Evolutionary conservation across 2,888 invertebrate species (phyloP).

Genomic region (Anorthoa munda): DNA sequence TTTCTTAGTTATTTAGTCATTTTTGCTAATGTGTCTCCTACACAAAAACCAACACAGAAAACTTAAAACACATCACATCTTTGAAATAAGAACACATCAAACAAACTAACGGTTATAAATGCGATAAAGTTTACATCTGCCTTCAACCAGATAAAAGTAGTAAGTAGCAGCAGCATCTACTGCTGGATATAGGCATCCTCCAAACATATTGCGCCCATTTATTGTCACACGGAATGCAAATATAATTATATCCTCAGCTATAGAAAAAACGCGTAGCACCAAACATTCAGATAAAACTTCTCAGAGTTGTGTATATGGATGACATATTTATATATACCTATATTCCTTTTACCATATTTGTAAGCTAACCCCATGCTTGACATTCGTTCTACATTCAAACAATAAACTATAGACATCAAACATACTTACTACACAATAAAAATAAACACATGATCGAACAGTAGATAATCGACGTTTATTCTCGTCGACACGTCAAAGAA

Average conservation of each 20-base stretch:
- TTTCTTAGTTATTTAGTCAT: background rate
- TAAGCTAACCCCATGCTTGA: background rate
- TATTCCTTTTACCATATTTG: background rate
- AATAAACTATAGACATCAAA: conserved; percentile 37
- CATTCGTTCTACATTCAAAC: background rate
- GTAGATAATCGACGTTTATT: conserved; percentile 48
- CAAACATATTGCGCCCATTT: too few relatives aligned
- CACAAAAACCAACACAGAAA: too few relatives aligned
- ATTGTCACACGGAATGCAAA: background rate
- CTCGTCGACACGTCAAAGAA: conserved; percentile 55
- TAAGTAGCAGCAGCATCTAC: background rate
- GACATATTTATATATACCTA: background rate
- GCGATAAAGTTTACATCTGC: background rate
- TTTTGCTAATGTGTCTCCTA: background rate
- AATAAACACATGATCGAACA: conserved; percentile 36
- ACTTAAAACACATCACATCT: too few relatives aligned
- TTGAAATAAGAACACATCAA: background rate
- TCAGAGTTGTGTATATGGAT: background rate
- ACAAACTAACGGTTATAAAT: background rate
- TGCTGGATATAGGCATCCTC: rapidly evolving
- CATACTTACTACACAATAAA: conserved; percentile 28
- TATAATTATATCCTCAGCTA: background rate
- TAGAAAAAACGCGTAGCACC: background rate
- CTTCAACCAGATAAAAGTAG: background rate
- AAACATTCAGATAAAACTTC: background rate